Conservation (phyloP, 2,888 invertebrate genomes). For the Drosophila percnosoma region DNA sequence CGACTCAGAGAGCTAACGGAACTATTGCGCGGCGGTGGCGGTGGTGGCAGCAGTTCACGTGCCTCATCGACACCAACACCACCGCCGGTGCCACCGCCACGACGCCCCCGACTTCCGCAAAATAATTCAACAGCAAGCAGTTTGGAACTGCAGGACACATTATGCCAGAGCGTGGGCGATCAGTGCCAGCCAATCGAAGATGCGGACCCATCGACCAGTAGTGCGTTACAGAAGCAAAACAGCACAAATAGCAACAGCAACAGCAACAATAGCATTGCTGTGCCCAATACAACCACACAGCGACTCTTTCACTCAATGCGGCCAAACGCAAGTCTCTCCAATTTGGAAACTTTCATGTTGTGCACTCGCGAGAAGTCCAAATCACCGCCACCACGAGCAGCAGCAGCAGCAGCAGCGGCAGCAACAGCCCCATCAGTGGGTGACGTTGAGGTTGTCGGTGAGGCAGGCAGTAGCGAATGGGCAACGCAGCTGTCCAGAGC, state of each 20-base stretch:
- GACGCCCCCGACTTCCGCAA: constrained; percentile 82
- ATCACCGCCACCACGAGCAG: constrained; percentile 65
- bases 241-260: constrained; percentile 68
- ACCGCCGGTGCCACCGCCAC: constrained; percentile 86
- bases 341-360: constrained; percentile 81
- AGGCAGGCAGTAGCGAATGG: constrained; percentile 73
- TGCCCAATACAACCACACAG: constrained; percentile 48
- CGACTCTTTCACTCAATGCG: constrained; percentile 68
- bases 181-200: constrained; percentile 26
- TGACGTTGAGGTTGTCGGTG: constrained; percentile 32
- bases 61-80: constrained; percentile 87
- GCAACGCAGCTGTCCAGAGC: constrained; percentile 86
- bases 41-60: constrained; percentile 68
- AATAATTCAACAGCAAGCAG: constrained; percentile 85
- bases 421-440: constrained; percentile 41
- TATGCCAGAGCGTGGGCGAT: constrained; percentile 8
- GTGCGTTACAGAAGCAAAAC: constrained; percentile 75
- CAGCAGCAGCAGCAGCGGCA: constrained; percentile 29
- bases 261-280: constrained; percentile 23
- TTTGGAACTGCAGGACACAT: constrained; percentile 75
- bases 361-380: constrained; percentile 79
- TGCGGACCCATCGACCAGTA: constrained; percentile 43
- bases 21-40: constrained; percentile 88
- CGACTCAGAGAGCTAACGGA: constrained; percentile 91
- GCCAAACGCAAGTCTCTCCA: constrained; percentile 83